Evolutionary conservation across 2,888 invertebrate genomes (phyloP).

Genomic region (Heterodera filipjevi): DNA sequence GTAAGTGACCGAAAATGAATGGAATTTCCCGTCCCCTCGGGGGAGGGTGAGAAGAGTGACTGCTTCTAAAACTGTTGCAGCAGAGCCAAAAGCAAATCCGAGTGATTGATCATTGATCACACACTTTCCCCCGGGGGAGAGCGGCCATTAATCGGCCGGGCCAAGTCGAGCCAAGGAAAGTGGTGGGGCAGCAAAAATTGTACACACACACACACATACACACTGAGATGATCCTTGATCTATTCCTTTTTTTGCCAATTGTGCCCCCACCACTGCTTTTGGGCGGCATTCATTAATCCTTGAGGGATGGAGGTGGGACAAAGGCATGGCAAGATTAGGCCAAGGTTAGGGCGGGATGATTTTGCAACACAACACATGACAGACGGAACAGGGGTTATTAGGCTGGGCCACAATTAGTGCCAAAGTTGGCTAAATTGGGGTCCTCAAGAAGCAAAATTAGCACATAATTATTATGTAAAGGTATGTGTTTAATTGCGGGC

Average conservation of each 20-base stretch:
- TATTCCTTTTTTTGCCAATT: neutral
- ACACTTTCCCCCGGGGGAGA: too few relatives aligned
- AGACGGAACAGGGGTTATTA: neutral
- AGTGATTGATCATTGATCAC: neutral
- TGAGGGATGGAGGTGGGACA: neutral
- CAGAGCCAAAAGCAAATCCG: neutral
- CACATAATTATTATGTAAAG: too few relatives aligned
- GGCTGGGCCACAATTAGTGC: neutral
- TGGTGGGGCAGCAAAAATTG: too few relatives aligned
- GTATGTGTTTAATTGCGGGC: too few relatives aligned
- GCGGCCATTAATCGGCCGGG: neutral
- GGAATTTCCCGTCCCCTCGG: too few relatives aligned
- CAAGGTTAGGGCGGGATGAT: neutral
- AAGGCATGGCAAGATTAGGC: neutral
- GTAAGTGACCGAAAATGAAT: neutral
- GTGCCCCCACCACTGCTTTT: neutral
- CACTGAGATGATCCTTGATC: neutral
- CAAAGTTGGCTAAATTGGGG: neutral
- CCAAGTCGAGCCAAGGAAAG: neutral
- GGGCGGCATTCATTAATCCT: slow-evolving; percentile 3
- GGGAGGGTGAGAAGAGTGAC: neutral
- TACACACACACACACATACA: too few relatives aligned
- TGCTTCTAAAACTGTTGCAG: neutral
- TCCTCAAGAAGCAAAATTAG: too few relatives aligned
- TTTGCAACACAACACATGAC: slow-evolving; percentile 4